Evolutionary conservation across 2,888 invertebrate genomes (phyloP), one percentile per base, ranked within the genome.

Genomic region (Spialia ferax): DNA sequence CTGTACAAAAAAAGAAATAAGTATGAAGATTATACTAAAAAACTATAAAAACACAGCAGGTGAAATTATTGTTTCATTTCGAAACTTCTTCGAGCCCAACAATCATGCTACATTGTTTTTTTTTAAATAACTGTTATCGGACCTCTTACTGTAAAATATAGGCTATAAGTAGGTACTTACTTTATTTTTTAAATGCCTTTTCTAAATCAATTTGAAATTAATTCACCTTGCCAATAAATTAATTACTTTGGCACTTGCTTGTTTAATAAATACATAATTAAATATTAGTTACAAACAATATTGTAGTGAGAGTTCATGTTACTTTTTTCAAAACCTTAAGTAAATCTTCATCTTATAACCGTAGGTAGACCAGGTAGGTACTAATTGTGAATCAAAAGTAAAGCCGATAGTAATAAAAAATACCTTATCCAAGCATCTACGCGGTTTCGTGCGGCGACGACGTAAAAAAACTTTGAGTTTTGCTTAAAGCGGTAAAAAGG

Each of bases 401-500:
- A 45, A 45, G 18, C 18, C 2, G 42, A 32, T 11, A 13, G n/a
- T 42, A 7, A 42, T 42, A 42, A 42, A n/a, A 38, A 38, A n/a
- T 42, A 8, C 15, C 5, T 10, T 45, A 18, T 2, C n/a, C 18
- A 22, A 20, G 22, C 22, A 11, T 22, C n/a, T 6, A n/a, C 10
- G n/a, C 22, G n/a, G 8, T 15, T 22, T n/a, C 7, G 23, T 13
- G 22, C 20, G 45, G 18, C 18, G n/a, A n/a, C 7, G 22, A n/a
- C 54, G n/a, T 54, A 23, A 22, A 52, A 20, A 48, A 52, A 48
- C 4, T 5, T 11, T 11, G 1, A 8, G 26, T 26, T 54, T 54
- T 54, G 0, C 13, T 54, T 56, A 29, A 22, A 48, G 48, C 20
- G 22, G 42, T 63, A 63, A 68, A 71, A 76, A 76, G 76, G 76